Base-by-base conservation (phyloP, 1,140 invertebrate genomes). In the Tachypleus tridentatus region DNA sequence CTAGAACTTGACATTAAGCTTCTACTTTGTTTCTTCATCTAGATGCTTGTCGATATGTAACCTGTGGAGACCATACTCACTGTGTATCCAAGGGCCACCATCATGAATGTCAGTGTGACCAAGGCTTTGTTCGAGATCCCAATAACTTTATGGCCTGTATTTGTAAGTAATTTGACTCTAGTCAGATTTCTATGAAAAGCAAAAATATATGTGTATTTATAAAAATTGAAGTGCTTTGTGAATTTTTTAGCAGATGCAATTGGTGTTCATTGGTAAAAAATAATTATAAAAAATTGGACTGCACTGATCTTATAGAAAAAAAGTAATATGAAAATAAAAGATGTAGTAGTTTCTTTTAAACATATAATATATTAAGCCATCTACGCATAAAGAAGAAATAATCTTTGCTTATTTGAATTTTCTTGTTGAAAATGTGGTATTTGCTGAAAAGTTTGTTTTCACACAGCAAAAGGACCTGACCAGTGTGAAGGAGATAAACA, bases 1-100 rank as follows among this genome's bases (percentile, higher is more conserved):
- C 29, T 29, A 29, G 29, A 29, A 29, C 29, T 29, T 29, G 29
- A 29, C 29, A 29, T 29, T 29, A 29, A 29, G 10, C 58, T 60
- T 11, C 4, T 10, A 60, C n/a, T 11, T 62, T 54, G 9, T 59
- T 11, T 8, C 3, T 8, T 60, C 11, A 53, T 63, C 56, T 64
- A 68, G 67, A 70, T 61, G 65, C 69, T 51, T 72, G 71, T 53
- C 60, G 64, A 64, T 72, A 69, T 64, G 63, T 62, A 50, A 64
- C 60, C 60, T 72, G 71, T 59, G 71, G 64, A 49, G 10, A 54
- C 3, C 65, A 70, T 47, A 47, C 69, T 3, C 60, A 68, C 29
- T 71, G 68, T n/a, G 48, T 58, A 58, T 53, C 68, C 11, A 51
- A 53, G 48, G 59, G 66, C 11, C 68, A 69, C 49, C 64, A 69